Base-by-base conservation (phyloP, 2,113 vertebrate genomes). In the Phylloscopus trochiloides region DNA sequence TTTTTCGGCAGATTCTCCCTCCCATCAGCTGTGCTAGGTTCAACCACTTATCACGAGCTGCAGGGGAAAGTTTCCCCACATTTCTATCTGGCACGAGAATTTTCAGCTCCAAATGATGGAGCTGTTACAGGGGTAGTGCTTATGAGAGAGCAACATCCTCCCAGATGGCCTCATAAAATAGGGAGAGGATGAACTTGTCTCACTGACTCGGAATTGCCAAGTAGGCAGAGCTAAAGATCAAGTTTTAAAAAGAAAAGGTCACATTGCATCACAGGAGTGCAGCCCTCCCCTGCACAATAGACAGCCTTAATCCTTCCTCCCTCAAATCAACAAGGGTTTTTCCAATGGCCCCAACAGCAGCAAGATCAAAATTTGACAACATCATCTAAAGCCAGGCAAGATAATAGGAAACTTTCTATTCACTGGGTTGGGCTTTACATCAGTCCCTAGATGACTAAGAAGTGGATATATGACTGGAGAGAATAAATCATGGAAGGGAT, bases 61-160 rank as follows among this genome's bases (percentile, higher is more conserved):
- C 87, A 95, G 88, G 82, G 82, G 67, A 89, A 94, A 86, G 67
- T 95, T 96, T 95, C 96, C 94, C 82, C 90, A 96, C 86, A 71
- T 93, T 95, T 83, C n/a, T 80, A 76, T 93, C 91, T 95, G 96
- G 75, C 96, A 94, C 1, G 3, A 93, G 75, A 42, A 71, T 80
- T 71, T 83, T 50, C 82, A 81, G 63, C 73, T 83, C 15, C 1
- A 16, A 93, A 68, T 50, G 92, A 92, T 88, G 82, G 93, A 95
- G 79, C 72, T 94, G 72, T 86, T 96, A 28, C 79, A 94, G 90
- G 75, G 92, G 52, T 90, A 88, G 82, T 55, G 81, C 90, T 93
- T 71, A 11, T 11, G 67, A 90, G 82, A 94, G 86, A 94, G 86
- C 88, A 93, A 57, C 88, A 78, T 90, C 94, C 86, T 96, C 92